These are phyloP conservation scores for Erynnis tages DNA, from an alignment of 2,888 invertebrate species.

Conservation along the genomic window DNA sequence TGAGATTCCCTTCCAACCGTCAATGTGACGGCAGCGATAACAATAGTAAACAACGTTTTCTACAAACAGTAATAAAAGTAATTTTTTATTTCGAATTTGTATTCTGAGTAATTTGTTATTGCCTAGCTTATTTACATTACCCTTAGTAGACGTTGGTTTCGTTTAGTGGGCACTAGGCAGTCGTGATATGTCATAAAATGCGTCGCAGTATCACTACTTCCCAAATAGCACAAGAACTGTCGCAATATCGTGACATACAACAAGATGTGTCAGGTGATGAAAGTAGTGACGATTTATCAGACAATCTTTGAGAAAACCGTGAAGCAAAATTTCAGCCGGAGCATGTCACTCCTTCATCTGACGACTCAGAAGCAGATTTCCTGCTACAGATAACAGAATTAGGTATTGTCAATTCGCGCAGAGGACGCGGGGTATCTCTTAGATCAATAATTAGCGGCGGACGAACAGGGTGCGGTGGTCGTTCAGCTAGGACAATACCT, in stretches of 20 bases:
- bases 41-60: neutral
- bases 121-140: neutral
- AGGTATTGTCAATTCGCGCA: too few relatives aligned
- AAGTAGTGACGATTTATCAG: constrained; percentile 15
- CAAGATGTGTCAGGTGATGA: constrained; percentile 14
- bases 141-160: neutral
- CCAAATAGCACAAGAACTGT: neutral
- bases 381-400: constrained; percentile 1
- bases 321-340: constrained; percentile 28
- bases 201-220: neutral
- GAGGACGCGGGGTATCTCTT: neutral
- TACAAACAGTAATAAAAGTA: neutral
- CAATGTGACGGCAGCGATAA: neutral
- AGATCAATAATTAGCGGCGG: neutral
- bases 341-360: constrained; percentile 29
- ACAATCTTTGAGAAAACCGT: constrained; percentile 23
- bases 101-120: neutral
- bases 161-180: neutral
- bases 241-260: neutral
- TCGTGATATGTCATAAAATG: neutral
- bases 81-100: neutral
- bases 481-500: neutral
- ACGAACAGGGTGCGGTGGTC: neutral
- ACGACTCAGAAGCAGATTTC: constrained; percentile 28
- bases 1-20: neutral